These are phyloP conservation scores for Acrossocheilus wenchowensis DNA, from an alignment of 2,797 vertebrate species.

Conservation along the genomic window DNA sequence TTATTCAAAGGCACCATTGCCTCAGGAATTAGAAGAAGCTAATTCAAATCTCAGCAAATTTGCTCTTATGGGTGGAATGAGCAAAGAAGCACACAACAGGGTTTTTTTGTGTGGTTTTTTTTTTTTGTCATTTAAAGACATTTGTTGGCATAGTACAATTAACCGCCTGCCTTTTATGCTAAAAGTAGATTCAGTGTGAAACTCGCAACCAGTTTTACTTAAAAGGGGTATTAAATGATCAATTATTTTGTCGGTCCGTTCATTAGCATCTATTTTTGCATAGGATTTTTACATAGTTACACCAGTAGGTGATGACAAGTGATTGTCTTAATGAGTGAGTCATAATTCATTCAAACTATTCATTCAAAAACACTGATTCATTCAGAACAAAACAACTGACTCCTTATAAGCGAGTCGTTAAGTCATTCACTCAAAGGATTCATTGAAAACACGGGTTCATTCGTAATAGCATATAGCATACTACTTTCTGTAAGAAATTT, in stretches of 20 bases:
- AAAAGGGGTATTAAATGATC: not conserved
- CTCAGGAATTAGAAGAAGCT: conserved; percentile 8
- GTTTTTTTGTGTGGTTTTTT: not conserved
- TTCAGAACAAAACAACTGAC: not conserved
- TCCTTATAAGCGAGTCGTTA: not conserved
- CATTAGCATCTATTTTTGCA: not conserved
- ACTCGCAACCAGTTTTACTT: conserved; percentile 18
- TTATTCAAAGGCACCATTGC: conserved; percentile 30
- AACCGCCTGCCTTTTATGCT: not conserved
- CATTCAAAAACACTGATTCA: not conserved
- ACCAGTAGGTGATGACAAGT: not conserved
- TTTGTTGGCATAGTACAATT: not conserved
- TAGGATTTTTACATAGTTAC: not conserved
- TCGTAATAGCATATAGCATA: not conserved
- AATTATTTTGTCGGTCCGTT: not conserved
- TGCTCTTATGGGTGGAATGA: conserved; percentile 2
- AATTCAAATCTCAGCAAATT: conserved; percentile 31
- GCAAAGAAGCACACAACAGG: not conserved
- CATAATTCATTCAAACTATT: not conserved
- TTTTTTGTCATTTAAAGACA: conserved; percentile 5
- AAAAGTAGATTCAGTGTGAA: conserved; percentile 20
- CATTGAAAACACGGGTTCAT: not conserved
- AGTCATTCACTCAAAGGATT: not conserved
- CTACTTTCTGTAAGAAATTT: not conserved
- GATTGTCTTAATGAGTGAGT: not conserved